Base-by-base conservation (phyloP, 1,140 invertebrate genomes). In the Hormaphis cornu region DNA sequence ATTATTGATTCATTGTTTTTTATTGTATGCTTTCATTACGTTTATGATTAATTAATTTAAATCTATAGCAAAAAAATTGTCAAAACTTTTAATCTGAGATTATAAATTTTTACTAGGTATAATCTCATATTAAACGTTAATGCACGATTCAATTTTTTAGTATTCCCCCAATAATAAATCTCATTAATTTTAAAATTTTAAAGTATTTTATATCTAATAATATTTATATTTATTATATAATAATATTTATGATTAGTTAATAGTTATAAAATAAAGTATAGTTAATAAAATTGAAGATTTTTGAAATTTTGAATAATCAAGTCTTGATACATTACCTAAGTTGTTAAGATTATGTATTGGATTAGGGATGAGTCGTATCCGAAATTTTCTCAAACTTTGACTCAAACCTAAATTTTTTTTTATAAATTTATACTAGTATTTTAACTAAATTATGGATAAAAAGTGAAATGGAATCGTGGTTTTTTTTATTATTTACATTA, bases 1-100 rank as follows among this genome's bases (percentile, higher is more conserved):
- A 30, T 63, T 46, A 28, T 63, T n/a, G n/a, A n/a, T n/a, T n/a
- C n/a, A n/a, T 44, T 46, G 12, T 61, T 61, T 61, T 46, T n/a
- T 63, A 46, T 28, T 63, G 58, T 63, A 63, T 46, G 35, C 24
- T 46, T 28, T 44, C 10, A 63, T 3, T 30, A 18, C 46, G 28
- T 30, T 28, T 63, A 9, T 44, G 46, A 26, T 16, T 30, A 18
- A 20, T 20, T 30, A 8, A 46, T 40, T 46, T 46, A 63, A 63
- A 40, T 46, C 7, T 20, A 20, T 44, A 61, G 12, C 0, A 12
- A 10, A 63, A 16, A 20, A 33, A 20, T 48, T 66, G 7, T 66
- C 18, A n/a, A 30, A 66, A 66, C 30, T 16, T n/a, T 24, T 63
- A 46, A 20, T 50, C 16, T 50, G 40, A 66, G 26, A 35, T 61